Conservation (phyloP, 2,888 invertebrate genomes). For the Rhaphigaster nebulosa region DNA sequence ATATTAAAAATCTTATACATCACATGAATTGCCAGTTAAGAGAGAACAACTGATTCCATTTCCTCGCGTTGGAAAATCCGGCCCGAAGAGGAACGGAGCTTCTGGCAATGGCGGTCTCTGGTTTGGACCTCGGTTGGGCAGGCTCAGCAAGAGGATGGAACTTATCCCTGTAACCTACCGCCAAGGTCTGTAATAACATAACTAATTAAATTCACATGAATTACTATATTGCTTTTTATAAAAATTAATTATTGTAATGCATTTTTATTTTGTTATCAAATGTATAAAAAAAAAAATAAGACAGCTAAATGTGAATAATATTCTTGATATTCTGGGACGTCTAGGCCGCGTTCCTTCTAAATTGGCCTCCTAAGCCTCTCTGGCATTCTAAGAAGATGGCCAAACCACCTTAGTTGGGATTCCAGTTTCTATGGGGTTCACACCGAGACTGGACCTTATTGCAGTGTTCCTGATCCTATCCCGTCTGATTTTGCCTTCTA, state of each 20-base stretch:
- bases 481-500: too few relatives aligned
- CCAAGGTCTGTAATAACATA: background rate
- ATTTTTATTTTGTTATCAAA: too few relatives aligned
- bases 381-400: too few relatives aligned
- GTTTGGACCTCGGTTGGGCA: conserved; percentile 79
- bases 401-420: too few relatives aligned
- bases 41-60: conserved; percentile 70
- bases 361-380: too few relatives aligned
- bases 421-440: too few relatives aligned
- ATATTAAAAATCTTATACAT: background rate
- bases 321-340: too few relatives aligned
- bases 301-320: too few relatives aligned
- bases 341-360: too few relatives aligned
- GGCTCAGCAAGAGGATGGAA: conserved; percentile 69
- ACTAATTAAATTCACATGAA: background rate
- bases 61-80: conserved; percentile 70
- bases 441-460: too few relatives aligned
- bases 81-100: conserved; percentile 63
- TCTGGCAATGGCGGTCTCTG: conserved; percentile 73
- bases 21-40: conserved; percentile 65
- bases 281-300: too few relatives aligned
- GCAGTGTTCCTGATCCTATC: too few relatives aligned
- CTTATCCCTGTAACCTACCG: conserved; percentile 38
- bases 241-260: background rate
- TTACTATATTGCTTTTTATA: background rate